These are phyloP conservation scores for Myathropa florea DNA, from an alignment of 2,888 invertebrate species.

Conservation along the genomic window DNA sequence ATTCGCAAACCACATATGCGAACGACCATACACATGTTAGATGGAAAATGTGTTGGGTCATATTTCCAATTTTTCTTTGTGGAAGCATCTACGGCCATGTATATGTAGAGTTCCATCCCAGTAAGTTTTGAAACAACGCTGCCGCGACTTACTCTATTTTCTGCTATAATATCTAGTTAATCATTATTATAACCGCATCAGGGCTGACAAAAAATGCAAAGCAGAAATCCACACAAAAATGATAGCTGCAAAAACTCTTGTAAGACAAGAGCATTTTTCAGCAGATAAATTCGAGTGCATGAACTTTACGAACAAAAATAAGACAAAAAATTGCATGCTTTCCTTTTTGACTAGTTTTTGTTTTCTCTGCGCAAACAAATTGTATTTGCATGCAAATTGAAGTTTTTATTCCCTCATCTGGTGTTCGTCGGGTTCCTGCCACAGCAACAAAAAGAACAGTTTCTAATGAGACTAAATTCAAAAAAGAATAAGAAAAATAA, in stretches of 20 bases:
- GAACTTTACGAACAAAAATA: not conserved
- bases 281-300: not conserved
- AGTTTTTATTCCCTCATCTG: slow-evolving; percentile 24
- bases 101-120: not conserved
- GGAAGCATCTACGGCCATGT: no score
- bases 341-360: not conserved
- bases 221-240: not conserved
- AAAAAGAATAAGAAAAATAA: slow-evolving; percentile 1
- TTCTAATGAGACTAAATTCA: slow-evolving; percentile 3
- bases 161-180: not conserved
- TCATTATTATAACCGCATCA: not conserved
- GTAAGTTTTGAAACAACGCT: not conserved
- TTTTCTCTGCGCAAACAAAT: slow-evolving; percentile 14
- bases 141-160: not conserved
- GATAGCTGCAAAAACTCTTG: not conserved
- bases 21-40: not conserved
- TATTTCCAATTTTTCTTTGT: no score
- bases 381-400: slow-evolving; percentile 38
- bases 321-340: not conserved
- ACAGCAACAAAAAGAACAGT: not conserved
- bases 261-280: slow-evolving; percentile 3
- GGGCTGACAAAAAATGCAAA: not conserved
- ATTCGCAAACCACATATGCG: not conserved
- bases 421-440: not conserved
- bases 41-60: no score